Evolutionary conservation across 2,113 vertebrate species (phyloP), one percentile per base, ranked within the genome.

Genomic region (Tonatia bakeri): DNA sequence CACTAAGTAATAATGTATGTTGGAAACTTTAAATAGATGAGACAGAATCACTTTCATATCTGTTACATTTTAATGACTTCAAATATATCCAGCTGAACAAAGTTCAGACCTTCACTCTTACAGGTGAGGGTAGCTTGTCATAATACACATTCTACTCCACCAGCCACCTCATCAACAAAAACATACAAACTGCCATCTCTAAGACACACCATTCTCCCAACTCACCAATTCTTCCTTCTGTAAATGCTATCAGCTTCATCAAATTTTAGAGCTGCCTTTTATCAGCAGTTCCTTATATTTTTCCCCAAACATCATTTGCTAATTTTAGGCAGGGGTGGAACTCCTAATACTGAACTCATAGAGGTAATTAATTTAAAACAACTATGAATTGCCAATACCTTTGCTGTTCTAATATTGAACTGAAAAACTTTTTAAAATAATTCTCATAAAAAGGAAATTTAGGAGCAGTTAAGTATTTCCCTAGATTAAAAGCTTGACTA

Each of bases 1-100:
- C 98, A 98, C 98, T 98, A 98, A 98, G 98, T 97, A 98, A 99
- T 98, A 98, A 98, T 98, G 97, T 98, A 98, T 98, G 94, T 97
- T 98, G 98, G 98, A 98, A 98, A 98, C 98, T 98, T 98, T 98
- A 98, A 99, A 99, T 98, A 98, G 98, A 99, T 98, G 98, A 97
- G 98, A 98, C 97, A 98, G 98, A 98, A 98, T 97, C 98, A 87
- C 98, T 99, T 99, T 98, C 99, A 98, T 99, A 98, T 98, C 98
- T 98, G 98, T 98, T 99, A 98, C 97, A 98, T 98, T 99, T 99
- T 99, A 99, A 98, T 98, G 97, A 95, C 97, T 98, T 98, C 99
- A 99, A 99, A 98, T 98, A 98, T 98, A 99, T 98, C 98, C 98
- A 99, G 98, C 98, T 99, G 98, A 98, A 98, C 98, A 98, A 98